These are phyloP conservation scores for Sepiola atlantica DNA, from an alignment of 2,888 invertebrate genomes.

Conservation along the genomic window DNA sequence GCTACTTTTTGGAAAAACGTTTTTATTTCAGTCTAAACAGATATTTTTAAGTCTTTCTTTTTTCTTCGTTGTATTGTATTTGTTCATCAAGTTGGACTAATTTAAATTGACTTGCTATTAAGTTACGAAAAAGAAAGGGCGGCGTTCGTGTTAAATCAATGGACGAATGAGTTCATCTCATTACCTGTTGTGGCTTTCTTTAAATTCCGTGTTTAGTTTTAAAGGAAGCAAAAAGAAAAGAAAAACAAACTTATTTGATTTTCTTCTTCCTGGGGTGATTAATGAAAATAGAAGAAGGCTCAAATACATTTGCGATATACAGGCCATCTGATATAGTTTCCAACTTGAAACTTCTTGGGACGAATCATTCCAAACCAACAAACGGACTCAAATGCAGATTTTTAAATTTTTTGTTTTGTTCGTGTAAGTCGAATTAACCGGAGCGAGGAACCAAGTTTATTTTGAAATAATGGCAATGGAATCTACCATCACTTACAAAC, in stretches of 20 bases:
- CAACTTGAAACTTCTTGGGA: not conserved
- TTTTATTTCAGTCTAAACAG: not conserved
- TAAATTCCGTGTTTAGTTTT: not conserved
- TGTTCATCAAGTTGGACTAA: not conserved
- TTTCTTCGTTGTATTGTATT: not conserved
- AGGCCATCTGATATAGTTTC: not conserved
- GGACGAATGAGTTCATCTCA: not conserved
- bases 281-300: not conserved
- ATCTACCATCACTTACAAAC: no score
- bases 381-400: no score
- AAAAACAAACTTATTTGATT: no score
- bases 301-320: not conserved
- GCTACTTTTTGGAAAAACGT: not conserved
- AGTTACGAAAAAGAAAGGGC: not conserved
- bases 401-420: no score
- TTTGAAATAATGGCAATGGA: no score
- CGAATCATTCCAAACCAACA: no score
- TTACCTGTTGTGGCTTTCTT: not conserved
- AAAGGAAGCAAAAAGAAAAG: not conserved
- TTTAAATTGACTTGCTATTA: not conserved
- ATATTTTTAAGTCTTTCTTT: not conserved
- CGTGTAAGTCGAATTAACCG: no score
- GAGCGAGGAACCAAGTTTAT: no score
- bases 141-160: not conserved
- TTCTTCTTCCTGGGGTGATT: not conserved